Evolutionary conservation across 2,113 vertebrate species (phyloP).

Genomic region (Beaufortia kweichowensis): DNA sequence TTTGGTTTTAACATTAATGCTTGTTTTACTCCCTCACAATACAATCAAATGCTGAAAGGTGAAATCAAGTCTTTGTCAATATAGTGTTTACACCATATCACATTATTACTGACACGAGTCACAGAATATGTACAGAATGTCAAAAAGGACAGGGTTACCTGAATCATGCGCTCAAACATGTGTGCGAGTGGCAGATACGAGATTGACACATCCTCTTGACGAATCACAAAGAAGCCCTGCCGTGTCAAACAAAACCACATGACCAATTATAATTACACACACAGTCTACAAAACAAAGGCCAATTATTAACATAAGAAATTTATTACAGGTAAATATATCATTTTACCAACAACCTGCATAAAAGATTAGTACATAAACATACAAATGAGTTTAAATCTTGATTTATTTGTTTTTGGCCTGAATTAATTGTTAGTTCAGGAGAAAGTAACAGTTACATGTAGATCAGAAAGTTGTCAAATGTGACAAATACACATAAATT

Average conservation of each 20-base stretch:
- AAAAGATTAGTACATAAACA: too few species aligned
- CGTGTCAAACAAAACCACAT: background rate
- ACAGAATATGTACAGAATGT: background rate
- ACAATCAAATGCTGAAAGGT: too few species aligned
- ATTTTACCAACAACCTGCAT: slow-evolving; percentile 67
- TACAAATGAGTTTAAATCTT: too few species aligned
- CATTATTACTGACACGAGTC: background rate
- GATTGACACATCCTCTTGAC: slow-evolving; percentile 76
- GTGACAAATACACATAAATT: too few species aligned
- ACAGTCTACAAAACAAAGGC: slow-evolving; percentile 4
- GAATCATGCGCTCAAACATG: slow-evolving; percentile 82
- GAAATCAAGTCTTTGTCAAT: too few species aligned
- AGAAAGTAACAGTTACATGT: too few species aligned
- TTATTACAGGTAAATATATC: slow-evolving; percentile 68
- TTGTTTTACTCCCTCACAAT: too few species aligned
- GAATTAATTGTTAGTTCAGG: too few species aligned
- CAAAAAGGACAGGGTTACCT: slow-evolving; percentile 59
- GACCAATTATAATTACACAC: too few species aligned
- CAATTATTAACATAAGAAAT: slow-evolving; percentile 42
- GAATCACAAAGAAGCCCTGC: slow-evolving; percentile 76
- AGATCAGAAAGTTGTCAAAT: too few species aligned
- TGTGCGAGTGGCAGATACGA: slow-evolving; percentile 80
- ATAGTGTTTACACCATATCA: background rate
- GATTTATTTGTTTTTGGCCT: too few species aligned
- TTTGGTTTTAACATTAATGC: too few species aligned